Evolutionary conservation across 2,113 vertebrate species (phyloP).

Genomic region (Pseudonaja textilis): DNA sequence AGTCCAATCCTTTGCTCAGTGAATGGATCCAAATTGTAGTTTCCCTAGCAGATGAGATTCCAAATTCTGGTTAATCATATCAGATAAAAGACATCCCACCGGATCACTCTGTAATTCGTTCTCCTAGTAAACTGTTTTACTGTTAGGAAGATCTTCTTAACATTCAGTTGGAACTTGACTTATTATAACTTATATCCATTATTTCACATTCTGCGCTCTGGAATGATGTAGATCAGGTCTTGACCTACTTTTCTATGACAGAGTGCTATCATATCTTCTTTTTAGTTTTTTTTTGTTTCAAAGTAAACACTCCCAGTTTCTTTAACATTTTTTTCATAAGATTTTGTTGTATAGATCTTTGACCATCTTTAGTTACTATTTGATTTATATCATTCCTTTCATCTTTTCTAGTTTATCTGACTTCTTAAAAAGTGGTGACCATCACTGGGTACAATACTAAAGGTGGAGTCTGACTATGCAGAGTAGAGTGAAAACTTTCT

Average conservation of each 20-base stretch:
- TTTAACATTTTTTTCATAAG: background rate
- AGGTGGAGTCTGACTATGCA: background rate
- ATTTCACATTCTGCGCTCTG: background rate
- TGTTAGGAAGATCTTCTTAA: background rate
- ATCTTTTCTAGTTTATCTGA: background rate
- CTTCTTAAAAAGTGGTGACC: background rate
- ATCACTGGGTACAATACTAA: background rate
- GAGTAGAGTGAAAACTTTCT: background rate
- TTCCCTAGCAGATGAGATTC: background rate
- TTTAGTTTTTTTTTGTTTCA: background rate
- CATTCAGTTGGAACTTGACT: background rate
- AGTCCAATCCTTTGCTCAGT: background rate
- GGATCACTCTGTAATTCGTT: background rate
- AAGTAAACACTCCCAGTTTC: background rate
- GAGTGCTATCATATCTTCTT: background rate
- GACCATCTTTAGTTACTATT: background rate
- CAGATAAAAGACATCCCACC: background rate
- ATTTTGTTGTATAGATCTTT: background rate
- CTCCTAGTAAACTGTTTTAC: background rate
- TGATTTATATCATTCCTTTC: background rate
- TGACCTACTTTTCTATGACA: background rate
- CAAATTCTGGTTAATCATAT: background rate
- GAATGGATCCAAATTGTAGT: background rate
- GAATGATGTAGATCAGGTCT: background rate
- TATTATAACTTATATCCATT: background rate